phyloP scores from a whole-genome alignment of 2,113 vertebrate genomes.

The Microcebus murinus region DNA sequence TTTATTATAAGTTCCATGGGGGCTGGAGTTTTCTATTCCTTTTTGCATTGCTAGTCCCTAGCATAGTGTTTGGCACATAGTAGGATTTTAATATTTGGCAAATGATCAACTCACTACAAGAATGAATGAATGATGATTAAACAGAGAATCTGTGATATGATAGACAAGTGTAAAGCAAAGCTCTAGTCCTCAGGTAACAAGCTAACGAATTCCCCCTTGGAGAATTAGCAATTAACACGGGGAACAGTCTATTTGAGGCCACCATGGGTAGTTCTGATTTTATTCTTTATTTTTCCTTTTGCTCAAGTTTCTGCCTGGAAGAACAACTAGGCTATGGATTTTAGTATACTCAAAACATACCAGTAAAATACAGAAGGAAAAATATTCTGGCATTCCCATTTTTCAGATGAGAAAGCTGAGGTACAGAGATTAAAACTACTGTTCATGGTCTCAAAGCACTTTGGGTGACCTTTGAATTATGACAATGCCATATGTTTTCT shows the following conservation, averaged over 20 bases:
- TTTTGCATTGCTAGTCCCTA: background rate
- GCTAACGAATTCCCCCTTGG: background rate
- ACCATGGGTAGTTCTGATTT: background rate
- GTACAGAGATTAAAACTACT: constrained; percentile 30
- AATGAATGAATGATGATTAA: background rate
- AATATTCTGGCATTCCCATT: background rate
- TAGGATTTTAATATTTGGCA: background rate
- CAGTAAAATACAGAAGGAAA: background rate
- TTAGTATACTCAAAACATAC: background rate
- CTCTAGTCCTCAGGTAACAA: background rate
- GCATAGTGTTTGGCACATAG: background rate
- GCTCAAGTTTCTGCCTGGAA: background rate
- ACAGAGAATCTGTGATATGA: background rate
- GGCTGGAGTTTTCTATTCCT: background rate
- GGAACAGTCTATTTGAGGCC: background rate
- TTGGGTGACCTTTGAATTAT: background rate
- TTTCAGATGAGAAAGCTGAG: background rate
- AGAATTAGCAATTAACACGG: background rate
- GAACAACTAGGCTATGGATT: background rate
- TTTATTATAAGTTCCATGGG: background rate
- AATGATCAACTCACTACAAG: background rate
- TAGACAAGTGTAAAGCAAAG: background rate
- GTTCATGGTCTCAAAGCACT: background rate
- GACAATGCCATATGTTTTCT: background rate
- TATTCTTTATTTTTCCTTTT: constrained; percentile 8